These are phyloP conservation scores for Trichosurus vulpecula DNA, from an alignment of 2,797 vertebrate species.

Conservation along the genomic window DNA sequence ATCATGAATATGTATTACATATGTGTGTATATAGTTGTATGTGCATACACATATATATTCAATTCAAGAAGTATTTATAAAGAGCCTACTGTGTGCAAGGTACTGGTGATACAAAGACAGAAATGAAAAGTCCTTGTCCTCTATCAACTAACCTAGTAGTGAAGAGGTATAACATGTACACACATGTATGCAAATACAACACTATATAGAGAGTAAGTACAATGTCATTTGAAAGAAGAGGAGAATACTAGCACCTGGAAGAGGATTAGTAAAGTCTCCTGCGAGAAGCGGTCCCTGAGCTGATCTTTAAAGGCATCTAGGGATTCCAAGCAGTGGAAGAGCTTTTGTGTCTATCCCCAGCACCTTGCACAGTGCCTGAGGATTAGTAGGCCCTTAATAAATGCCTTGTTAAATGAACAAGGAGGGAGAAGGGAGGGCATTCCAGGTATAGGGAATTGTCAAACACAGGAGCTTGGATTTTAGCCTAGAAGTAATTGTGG, in stretches of 20 bases:
- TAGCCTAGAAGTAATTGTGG: neutral
- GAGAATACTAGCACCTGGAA: neutral
- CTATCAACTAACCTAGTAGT: neutral
- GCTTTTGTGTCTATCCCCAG: neutral
- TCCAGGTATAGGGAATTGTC: neutral
- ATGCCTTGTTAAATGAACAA: neutral
- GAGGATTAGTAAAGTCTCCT: neutral
- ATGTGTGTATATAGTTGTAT: neutral
- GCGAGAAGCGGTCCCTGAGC: neutral
- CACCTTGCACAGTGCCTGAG: neutral
- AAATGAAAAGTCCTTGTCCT: neutral
- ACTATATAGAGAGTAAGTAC: neutral
- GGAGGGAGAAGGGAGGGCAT: neutral
- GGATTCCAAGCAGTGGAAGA: neutral
- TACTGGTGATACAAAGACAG: neutral
- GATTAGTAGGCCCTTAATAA: neutral
- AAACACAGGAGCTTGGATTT: neutral
- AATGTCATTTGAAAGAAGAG: neutral
- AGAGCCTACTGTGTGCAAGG: neutral
- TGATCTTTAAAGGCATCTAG: neutral
- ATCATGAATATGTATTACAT: neutral
- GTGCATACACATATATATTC: neutral
- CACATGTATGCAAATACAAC: neutral
- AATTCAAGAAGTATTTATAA: neutral
- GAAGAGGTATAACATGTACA: neutral